Evolutionary conservation across 1,140 invertebrate genomes (phyloP).

Genomic region (Archivesica marissinica): DNA sequence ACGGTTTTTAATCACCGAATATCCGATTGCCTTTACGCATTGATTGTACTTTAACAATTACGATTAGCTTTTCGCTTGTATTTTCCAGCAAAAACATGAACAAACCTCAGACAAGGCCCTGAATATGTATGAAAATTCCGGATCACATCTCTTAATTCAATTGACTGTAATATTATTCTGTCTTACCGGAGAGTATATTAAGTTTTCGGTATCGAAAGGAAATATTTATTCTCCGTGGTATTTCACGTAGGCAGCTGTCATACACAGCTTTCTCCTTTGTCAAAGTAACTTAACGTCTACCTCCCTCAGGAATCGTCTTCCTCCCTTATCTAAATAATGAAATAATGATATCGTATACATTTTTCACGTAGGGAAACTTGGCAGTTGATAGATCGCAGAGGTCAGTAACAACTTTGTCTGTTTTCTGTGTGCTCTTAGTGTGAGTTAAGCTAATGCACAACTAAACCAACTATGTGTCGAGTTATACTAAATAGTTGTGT

Average conservation of each 20-base stretch:
- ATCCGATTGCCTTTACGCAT: too few relatives aligned
- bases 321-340: neutral
- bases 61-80: too few relatives aligned
- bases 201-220: neutral
- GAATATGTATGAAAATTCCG: neutral
- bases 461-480: too few relatives aligned
- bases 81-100: too few relatives aligned
- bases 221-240: neutral
- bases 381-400: too few relatives aligned
- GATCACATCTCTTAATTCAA: neutral
- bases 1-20: too few relatives aligned
- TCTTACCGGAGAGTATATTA: neutral
- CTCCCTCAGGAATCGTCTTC: neutral
- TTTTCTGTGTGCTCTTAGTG: too few relatives aligned
- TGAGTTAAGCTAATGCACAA: too few relatives aligned
- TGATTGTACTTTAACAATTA: too few relatives aligned
- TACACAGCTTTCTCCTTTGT: neutral
- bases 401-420: too few relatives aligned
- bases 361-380: neutral
- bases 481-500: too few relatives aligned
- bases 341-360: too few relatives aligned
- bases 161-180: neutral
- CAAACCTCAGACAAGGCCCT: neutral
- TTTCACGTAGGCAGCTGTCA: neutral
- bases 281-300: neutral